A percentile compares a stretch with the other conserved stretches of the same genome.
These are phyloP conservation scores for Charadrius vociferus DNA, from an alignment of 2,113 vertebrate species.

Conservation along the genomic window DNA sequence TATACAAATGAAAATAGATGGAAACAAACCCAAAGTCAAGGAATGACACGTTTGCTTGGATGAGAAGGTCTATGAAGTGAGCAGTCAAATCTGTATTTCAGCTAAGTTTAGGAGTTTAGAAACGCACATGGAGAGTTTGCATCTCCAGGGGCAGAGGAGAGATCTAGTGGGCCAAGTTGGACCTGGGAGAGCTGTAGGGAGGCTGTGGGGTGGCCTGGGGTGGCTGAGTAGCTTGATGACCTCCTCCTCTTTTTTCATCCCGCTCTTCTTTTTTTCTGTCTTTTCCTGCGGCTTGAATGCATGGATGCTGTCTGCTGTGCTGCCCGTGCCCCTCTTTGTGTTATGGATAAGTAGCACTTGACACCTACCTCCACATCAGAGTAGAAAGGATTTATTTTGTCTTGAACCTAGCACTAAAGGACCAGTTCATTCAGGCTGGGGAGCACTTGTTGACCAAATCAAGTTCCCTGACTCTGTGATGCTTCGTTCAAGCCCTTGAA, in stretches of 20 bases:
- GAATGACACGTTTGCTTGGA: background rate
- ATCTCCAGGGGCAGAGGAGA: conserved; percentile 3
- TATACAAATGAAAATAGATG: background rate
- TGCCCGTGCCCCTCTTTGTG: background rate
- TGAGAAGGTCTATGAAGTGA: conserved; percentile 40
- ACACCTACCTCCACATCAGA: background rate
- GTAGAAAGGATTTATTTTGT: background rate
- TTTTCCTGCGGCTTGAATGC: background rate
- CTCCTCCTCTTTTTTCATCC: background rate
- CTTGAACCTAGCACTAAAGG: background rate
- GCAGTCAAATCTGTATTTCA: conserved; percentile 55
- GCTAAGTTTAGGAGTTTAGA: conserved; percentile 45
- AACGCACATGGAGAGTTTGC: conserved; percentile 1
- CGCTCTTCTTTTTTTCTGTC: background rate
- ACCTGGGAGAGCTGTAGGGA: background rate
- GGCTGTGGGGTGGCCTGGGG: background rate
- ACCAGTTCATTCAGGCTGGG: background rate
- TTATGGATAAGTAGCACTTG: conserved; percentile 24
- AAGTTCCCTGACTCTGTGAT: background rate
- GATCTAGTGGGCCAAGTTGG: background rate
- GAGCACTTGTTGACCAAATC: background rate
- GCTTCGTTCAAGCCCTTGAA: background rate
- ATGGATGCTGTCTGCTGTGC: background rate
- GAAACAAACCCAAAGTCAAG: background rate
- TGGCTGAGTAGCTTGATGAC: background rate